Percentiles rank a stretch among this genome's conserved stretches.
Evolutionary conservation across 2,888 invertebrate genomes (phyloP).

Genomic region (Orthonychiurus folsomi): DNA sequence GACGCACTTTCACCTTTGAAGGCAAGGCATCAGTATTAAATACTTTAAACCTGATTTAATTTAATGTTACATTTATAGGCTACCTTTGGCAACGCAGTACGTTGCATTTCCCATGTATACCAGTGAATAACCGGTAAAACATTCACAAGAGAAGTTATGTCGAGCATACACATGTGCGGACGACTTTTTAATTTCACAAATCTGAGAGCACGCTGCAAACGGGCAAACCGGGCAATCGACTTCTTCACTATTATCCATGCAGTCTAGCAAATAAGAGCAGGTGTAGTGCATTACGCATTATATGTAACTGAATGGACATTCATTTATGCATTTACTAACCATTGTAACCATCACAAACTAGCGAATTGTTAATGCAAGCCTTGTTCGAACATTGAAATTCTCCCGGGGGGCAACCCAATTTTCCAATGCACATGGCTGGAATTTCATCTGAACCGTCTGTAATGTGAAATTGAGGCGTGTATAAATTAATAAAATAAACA

Average conservation of each 20-base stretch:
- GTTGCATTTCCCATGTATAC: constrained; percentile 42
- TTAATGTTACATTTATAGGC: no score
- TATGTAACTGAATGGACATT: no score
- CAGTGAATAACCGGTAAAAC: constrained; percentile 53
- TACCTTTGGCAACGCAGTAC: constrained; percentile 46
- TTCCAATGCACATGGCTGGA: constrained; percentile 26
- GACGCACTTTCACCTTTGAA: constrained; percentile 54
- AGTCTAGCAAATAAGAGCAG: background rate
- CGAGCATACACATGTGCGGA: background rate
- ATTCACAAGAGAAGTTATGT: constrained; percentile 51
- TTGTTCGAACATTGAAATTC: constrained; percentile 43
- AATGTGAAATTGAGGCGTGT: constrained; percentile 12
- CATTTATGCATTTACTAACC: background rate
- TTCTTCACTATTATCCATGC: constrained; percentile 43
- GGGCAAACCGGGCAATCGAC: constrained; percentile 50
- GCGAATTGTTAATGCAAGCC: constrained; percentile 42
- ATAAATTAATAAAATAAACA: constrained; percentile 1
- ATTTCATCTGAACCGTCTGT: constrained; percentile 12
- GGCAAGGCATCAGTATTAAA: constrained; percentile 15
- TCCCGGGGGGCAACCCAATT: constrained; percentile 16
- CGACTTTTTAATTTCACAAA: constrained; percentile 58
- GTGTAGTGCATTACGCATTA: background rate
- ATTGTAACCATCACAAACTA: constrained; percentile 41
- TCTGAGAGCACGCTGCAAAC: constrained; percentile 69
- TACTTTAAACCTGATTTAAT: background rate